Evolutionary conservation across 2,113 vertebrate species (phyloP), one percentile per base, ranked within the genome.

Genomic region (Pomatostomus ruficeps): DNA sequence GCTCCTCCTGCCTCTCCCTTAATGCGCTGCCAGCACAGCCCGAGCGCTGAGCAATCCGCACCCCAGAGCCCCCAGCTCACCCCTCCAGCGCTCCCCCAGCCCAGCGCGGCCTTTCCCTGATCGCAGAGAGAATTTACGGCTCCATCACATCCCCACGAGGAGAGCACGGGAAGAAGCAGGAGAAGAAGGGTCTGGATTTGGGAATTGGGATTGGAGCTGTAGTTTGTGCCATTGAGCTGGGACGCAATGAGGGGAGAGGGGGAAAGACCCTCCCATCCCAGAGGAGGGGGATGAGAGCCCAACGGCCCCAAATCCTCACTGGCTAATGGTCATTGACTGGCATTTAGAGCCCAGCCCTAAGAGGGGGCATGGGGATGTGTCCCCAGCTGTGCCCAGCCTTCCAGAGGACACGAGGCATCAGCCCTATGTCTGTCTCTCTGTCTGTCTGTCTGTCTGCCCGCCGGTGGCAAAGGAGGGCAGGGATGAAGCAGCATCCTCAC

Each of bases 91-190:
- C 36, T 49, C 7, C 38, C 2, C 62, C 20, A 29, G 9, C 5
- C 33, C 28, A 10, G 26, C 46, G 11, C 1, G 0, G 2, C 11
- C 0, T 29, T 29, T 3, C 54, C 9, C 19, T 5, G 25, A 8
- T 22, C 24, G 9, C 63, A 28, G 20, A 19, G 17, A 14, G 36
- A 23, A 36, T 6, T 10, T 6, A 3, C 40, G 35, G 4, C 15
- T 9, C 0, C 17, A 14, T 18, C 91, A 9, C n/a, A 29, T 6
- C 18, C 22, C 23, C 6, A 1, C 0, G 4, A 26, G 52, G 16
- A 29, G 17, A 62, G 38, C 26, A 4, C 0, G 0, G 6, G 49
- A 28, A 61, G 18, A 46, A 66, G 23, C 1, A 5, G 52, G 14
- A 71, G 52, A 23, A 58, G 54, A 26, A 29, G 11, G 22, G 28